phyloP scores from a whole-genome alignment of 2,797 vertebrate genomes.

The Dicrostonyx torquatus region DNA sequence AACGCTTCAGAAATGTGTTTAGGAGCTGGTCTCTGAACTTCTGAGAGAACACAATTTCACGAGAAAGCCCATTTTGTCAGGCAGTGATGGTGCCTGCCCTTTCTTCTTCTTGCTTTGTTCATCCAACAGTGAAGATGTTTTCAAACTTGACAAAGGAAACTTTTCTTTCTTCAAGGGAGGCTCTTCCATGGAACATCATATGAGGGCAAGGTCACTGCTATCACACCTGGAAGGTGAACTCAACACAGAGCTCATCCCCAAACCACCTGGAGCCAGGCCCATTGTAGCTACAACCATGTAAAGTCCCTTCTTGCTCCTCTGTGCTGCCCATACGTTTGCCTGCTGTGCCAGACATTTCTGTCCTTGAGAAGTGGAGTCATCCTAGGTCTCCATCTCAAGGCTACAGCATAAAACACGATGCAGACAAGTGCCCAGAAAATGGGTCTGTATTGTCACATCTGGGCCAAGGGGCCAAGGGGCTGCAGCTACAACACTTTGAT shows the following conservation, averaged over 20 bases:
- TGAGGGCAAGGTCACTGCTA: neutral
- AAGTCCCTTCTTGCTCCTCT: neutral
- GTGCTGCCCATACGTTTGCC: neutral
- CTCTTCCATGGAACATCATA: neutral
- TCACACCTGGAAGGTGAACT: neutral
- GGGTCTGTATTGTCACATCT: neutral
- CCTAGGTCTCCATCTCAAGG: neutral
- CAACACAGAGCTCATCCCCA: neutral
- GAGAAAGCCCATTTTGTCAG: constrained; percentile 41
- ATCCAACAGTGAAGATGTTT: neutral
- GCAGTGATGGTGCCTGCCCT: neutral
- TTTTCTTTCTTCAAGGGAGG: neutral
- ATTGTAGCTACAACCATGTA: rapidly evolving
- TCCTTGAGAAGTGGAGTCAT: neutral
- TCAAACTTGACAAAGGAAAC: neutral
- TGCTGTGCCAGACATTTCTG: neutral
- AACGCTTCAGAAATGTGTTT: constrained; percentile 63
- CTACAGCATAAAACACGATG: neutral
- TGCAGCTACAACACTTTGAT: neutral
- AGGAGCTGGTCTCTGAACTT: constrained; percentile 72
- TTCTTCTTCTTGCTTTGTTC: constrained; percentile 51
- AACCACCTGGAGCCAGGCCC: neutral
- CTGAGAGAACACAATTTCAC: constrained; percentile 28
- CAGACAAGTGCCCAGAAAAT: neutral
- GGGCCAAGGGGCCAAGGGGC: neutral